phyloP scores from a whole-genome alignment of 2,888 invertebrate species.

The Imbricaverruca yamaguchii region DNA sequence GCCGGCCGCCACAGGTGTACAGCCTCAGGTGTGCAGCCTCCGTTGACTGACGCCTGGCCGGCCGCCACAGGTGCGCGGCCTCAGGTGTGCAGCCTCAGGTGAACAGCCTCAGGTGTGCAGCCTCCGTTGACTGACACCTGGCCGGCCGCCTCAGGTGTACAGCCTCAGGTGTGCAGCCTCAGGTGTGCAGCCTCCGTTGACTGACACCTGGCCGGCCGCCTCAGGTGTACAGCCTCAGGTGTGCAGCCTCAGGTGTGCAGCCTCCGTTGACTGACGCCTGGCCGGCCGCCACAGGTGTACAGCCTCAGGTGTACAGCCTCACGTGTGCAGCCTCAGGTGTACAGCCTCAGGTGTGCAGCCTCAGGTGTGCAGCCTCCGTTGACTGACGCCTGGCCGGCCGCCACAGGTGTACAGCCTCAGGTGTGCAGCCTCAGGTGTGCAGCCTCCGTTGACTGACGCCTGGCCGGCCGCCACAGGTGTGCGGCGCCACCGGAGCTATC shows the following conservation, averaged over 20 bases:
- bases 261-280: background rate
- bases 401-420: conserved; percentile 57
- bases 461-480: conserved; percentile 46
- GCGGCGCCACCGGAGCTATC: conserved; percentile 60
- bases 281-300: conserved; percentile 48
- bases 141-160: conserved; percentile 48
- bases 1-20: conserved; percentile 48
- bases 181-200: background rate
- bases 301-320: conserved; percentile 48
- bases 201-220: background rate
- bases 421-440: background rate
- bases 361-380: background rate
- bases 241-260: background rate
- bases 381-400: background rate
- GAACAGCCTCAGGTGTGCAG: background rate
- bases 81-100: conserved; percentile 56
- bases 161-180: conserved; percentile 46
- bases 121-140: background rate
- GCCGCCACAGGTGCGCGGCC: background rate
- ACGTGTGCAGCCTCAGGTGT: conserved; percentile 46
- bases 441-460: background rate
- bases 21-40: conserved; percentile 46
- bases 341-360: conserved; percentile 50
- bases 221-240: conserved; percentile 56
- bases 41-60: conserved; percentile 56